Conservation (phyloP, 2,113 vertebrate genomes). For the Pantherophis guttatus region DNA sequence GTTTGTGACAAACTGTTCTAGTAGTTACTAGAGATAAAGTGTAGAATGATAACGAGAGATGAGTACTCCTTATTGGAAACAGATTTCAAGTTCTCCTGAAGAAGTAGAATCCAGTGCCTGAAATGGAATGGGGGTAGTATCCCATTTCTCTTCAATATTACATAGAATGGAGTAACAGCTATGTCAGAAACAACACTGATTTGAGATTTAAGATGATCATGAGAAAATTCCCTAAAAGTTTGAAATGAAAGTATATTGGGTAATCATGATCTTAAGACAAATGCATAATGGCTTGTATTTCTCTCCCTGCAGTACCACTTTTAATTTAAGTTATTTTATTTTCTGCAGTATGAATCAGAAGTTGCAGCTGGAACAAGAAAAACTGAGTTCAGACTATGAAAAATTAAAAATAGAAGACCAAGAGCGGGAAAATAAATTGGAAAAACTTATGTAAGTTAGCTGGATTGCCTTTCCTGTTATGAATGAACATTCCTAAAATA, state of each 20-base stretch:
- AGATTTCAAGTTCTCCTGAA: background rate
- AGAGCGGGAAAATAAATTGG: constrained; percentile 84
- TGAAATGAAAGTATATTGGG: background rate
- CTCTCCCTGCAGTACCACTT: background rate
- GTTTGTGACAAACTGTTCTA: background rate
- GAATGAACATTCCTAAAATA: accelerated
- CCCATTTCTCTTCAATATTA: background rate
- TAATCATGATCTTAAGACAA: background rate
- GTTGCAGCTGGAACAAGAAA: constrained; percentile 87
- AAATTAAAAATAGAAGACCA: constrained; percentile 86
- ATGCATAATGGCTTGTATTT: background rate
- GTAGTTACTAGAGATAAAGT: background rate
- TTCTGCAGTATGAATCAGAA: constrained; percentile 81
- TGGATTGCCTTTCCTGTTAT: background rate
- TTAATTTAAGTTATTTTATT: constrained; percentile 37
- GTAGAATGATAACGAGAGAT: background rate
- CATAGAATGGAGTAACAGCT: background rate
- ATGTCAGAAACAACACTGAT: background rate
- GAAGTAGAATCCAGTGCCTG: background rate
- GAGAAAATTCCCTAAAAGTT: background rate
- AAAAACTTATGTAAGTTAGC: constrained; percentile 80
- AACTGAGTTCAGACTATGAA: constrained; percentile 85
- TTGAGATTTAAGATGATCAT: background rate
- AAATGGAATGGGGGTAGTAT: background rate
- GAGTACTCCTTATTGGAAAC: background rate